Base-by-base conservation (phyloP, 2,797 vertebrate genomes). In the Labeo calbasu region DNA sequence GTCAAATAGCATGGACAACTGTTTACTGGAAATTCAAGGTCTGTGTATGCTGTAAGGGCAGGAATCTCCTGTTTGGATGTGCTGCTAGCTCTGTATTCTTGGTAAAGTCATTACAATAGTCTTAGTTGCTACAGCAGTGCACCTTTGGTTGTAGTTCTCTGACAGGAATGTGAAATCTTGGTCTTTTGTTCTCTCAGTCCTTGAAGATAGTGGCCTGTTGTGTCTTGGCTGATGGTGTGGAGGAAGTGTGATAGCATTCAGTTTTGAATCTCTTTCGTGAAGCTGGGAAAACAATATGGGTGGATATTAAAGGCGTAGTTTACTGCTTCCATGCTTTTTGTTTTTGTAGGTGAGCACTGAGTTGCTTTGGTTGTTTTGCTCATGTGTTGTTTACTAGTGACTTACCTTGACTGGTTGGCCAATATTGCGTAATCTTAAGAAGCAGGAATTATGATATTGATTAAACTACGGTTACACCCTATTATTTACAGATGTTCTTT, bases 101-200 rank as follows among this genome's bases (percentile, higher is more conserved):
- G 87, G 82, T 79, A 86, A 91, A 90, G 89, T 89, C 78, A 86
- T 91, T 88, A 88, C 90, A 88, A 91, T 88, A 88, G 90, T 87
- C 83, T 85, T 88, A 82, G 25, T 14, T 65, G 25, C 61, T 32
- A 65, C 14, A 32, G 25, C 25, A 17, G 17, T 17, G 61, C 61
- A 32, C 61, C 7, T 65, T 65, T 87, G 90, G 82, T 91, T 91
- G 82, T 90, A 90, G 89, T 88, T 89, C 88, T 92, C 91, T 92
- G 90, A 92, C 87, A 90, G 89, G 91, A 93, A 93, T 92, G 91
- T 89, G 85, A 87, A 92, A 92, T 92, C 89, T 83, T 92, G 89
- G 84, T 84, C 90, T 90, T 95, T 94, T 94, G 92, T 93, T 89
- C 72, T 78, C 92, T 65, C 14, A 65, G 2, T 17, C 61, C 25